Percentiles rank a stretch among this genome's conserved stretches.
These are phyloP conservation scores for Polypterus bichir DNA, from an alignment of 2,113 vertebrate genomes.

Conservation along the genomic window DNA sequence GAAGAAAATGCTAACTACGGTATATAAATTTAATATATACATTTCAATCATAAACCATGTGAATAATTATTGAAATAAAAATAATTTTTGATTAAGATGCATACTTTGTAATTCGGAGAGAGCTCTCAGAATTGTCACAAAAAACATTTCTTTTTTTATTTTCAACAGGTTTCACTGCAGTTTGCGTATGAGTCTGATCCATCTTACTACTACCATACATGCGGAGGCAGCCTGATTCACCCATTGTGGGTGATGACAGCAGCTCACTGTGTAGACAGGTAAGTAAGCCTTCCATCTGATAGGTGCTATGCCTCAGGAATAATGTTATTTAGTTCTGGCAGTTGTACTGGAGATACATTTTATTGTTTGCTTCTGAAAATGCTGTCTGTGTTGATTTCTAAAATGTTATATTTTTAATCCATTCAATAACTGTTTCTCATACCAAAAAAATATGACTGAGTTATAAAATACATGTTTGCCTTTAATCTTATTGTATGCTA, in stretches of 20 bases:
- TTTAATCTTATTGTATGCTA: slow-evolving; percentile 8
- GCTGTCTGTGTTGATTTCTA: background rate
- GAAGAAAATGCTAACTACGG: background rate
- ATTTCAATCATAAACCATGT: too few relatives aligned
- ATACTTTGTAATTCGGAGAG: background rate
- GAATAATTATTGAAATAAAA: background rate
- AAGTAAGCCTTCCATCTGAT: slow-evolving; percentile 7
- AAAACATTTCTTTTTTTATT: background rate
- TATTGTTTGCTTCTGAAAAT: background rate
- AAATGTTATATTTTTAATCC: background rate
- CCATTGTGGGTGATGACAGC: slow-evolving; percentile 35
- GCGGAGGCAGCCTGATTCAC: slow-evolving; percentile 30
- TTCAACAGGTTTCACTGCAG: slow-evolving; percentile 26
- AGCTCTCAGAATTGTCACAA: background rate
- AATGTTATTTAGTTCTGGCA: slow-evolving; percentile 13
- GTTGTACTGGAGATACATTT: background rate
- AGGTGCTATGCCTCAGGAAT: slow-evolving; percentile 21
- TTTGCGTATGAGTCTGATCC: slow-evolving; percentile 2
- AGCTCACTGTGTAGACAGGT: slow-evolving; percentile 45
- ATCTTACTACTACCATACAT: slow-evolving; percentile 25
- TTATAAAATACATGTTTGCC: too few relatives aligned
- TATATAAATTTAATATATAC: background rate
- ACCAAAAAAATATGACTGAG: background rate
- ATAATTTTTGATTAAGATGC: background rate
- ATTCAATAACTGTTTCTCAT: background rate